Conservation (phyloP, 92 coral and sea anemone species). For the Umimayanthus kanabou region DNA sequence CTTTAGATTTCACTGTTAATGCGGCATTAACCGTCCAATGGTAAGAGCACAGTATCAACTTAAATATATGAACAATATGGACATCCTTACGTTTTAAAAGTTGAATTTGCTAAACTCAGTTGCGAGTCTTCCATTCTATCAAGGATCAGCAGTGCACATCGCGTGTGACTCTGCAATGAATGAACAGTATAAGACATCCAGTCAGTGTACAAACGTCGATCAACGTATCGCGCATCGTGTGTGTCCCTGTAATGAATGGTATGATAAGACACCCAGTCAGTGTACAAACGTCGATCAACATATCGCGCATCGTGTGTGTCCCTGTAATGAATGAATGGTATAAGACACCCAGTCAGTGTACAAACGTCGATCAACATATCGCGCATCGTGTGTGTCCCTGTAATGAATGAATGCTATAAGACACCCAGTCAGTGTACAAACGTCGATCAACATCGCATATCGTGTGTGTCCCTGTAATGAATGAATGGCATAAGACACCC, state of each 20-base stretch:
- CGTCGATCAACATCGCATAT: conserved; percentile 70
- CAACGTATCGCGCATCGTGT: not conserved
- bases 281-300: not conserved
- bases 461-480: conserved; percentile 75
- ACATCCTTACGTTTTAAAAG: conserved; percentile 86
- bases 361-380: not conserved
- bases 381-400: not conserved
- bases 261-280: not conserved
- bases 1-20: too few species aligned
- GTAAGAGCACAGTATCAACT: not conserved
- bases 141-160: conserved; percentile 82
- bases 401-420: too few species aligned
- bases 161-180: conserved; percentile 72
- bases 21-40: too few species aligned
- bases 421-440: too few species aligned
- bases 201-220: too few species aligned
- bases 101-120: conserved; percentile 71
- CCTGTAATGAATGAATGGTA: too few species aligned
- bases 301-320: not conserved
- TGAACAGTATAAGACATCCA: too few species aligned
- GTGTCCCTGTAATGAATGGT: not conserved
- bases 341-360: too few species aligned
- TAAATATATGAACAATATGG: not conserved
- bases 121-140: conserved; percentile 73
- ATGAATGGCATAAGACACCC: too few species aligned